Evolutionary conservation across 2,797 vertebrate species (phyloP).

Genomic region (Gobionotothen gibberifrons): DNA sequence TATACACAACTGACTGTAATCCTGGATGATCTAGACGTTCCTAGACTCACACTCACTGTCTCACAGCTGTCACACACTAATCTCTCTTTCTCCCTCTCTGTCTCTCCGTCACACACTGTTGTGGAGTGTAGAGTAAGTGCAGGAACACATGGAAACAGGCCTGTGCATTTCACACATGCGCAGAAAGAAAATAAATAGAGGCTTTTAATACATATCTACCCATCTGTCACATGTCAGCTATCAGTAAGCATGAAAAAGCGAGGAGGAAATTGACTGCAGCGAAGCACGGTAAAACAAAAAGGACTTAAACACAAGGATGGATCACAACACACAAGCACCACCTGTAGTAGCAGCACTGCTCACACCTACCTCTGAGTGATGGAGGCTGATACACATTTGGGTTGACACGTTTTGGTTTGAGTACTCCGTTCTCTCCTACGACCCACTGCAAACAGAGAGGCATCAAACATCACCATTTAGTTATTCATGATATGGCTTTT

Average conservation of each 20-base stretch:
- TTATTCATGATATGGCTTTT: neutral
- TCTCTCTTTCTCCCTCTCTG: constrained; percentile 69
- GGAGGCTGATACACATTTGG: constrained; percentile 94
- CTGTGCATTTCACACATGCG: constrained; percentile 16
- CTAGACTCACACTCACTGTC: constrained; percentile 81
- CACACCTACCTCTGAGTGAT: constrained; percentile 92
- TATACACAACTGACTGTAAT: constrained; percentile 82
- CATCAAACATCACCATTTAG: neutral
- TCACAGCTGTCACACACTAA: constrained; percentile 85
- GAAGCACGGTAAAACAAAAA: constrained; percentile 68
- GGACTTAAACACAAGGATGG: constrained; percentile 56
- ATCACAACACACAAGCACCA: constrained; percentile 44
- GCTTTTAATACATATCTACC: constrained; percentile 28
- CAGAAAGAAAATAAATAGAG: constrained; percentile 3
- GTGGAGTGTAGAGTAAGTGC: constrained; percentile 20
- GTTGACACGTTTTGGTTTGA: constrained; percentile 93
- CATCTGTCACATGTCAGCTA: constrained; percentile 55
- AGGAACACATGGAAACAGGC: constrained; percentile 22
- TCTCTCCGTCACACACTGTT: constrained; percentile 37
- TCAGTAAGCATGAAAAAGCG: constrained; percentile 28
- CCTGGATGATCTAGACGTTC: constrained; percentile 85
- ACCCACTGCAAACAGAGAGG: constrained; percentile 84
- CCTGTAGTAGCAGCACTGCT: neutral
- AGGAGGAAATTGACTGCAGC: constrained; percentile 38
- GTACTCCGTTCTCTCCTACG: constrained; percentile 92